These are phyloP conservation scores for Pachyramphus minor DNA, from an alignment of 2,113 vertebrate genomes.

Conservation along the genomic window DNA sequence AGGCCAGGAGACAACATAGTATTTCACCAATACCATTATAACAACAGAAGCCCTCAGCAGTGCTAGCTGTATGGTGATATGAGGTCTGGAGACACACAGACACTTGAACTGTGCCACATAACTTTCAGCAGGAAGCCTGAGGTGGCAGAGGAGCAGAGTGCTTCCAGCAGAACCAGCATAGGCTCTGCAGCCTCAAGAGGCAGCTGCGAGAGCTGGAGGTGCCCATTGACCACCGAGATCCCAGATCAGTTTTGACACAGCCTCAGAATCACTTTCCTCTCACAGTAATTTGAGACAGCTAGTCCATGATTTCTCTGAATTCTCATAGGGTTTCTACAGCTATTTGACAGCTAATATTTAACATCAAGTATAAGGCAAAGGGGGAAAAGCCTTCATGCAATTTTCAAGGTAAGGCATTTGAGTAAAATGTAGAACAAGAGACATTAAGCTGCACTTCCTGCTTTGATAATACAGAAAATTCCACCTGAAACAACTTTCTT, in stretches of 20 bases:
- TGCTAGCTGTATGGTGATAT: accelerated
- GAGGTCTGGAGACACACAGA: background rate
- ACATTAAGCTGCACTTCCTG: background rate
- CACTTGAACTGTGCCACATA: background rate
- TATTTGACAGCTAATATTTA: background rate
- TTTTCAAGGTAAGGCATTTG: background rate
- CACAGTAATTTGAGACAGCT: background rate
- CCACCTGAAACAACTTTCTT: background rate
- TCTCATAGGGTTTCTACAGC: background rate
- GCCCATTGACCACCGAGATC: background rate
- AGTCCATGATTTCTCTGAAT: background rate
- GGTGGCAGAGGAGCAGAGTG: background rate
- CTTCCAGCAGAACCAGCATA: background rate
- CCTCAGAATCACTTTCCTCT: background rate
- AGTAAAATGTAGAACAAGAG: background rate
- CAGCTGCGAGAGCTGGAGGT: background rate
- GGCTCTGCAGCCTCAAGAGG: background rate
- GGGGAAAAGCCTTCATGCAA: background rate
- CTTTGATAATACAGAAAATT: background rate
- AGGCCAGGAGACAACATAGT: background rate
- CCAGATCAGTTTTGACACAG: background rate
- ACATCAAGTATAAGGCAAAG: background rate
- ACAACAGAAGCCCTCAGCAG: background rate
- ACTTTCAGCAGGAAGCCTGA: background rate
- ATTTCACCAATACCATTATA: background rate